Evolutionary conservation across 2,797 vertebrate species (phyloP), one percentile per base, ranked within the genome.

Genomic region (Anguilla anguilla): DNA sequence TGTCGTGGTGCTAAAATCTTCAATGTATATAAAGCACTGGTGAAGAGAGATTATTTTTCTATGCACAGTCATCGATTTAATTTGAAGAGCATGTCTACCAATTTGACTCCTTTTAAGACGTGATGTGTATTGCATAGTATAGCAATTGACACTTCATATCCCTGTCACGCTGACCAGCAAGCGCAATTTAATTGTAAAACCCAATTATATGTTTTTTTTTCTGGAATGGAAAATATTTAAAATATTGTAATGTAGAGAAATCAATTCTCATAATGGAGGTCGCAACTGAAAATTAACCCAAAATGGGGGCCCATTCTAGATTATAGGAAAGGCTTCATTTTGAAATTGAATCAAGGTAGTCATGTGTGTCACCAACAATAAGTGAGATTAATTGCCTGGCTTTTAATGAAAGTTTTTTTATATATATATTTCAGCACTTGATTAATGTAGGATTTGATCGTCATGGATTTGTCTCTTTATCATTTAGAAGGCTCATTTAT

Each of bases 401-500:
- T 6, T 87, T 77, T 43, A 67, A n/a, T 61, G 74, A 79, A n/a
- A 19, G 69, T 25, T 55, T 46, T 59, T 43, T 25, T 69, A 7
- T 31, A 17, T 43, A 43, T 53, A 81, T 57, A 61, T 46, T 77
- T 35, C 55, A 64, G 25, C 61, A 64, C 57, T 67, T 82, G 31
- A 28, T 53, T 46, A 83, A 87, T 74, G 55, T 74, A 13, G 15
- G 35, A 49, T 22, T 82, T 51, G 35, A 69, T 55, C 6, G 51
- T 83, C 57, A 51, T 69, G 6, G 19, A 83, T 53, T 83, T 53
- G 25, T 25, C 43, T 86, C 31, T 51, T 82, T 17, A 51, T 72
- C 69, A 72, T 69, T n/a, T 72, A 72, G 69, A 72, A 72, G 69
- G 69, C 69, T 72, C 69, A 35, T 72, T 72, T 72, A 72, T 72